A percentile compares a stretch with the other conserved stretches of the same genome.
phyloP scores from a whole-genome alignment of 2,113 vertebrate species.

The Tautogolabrus adspersus region DNA sequence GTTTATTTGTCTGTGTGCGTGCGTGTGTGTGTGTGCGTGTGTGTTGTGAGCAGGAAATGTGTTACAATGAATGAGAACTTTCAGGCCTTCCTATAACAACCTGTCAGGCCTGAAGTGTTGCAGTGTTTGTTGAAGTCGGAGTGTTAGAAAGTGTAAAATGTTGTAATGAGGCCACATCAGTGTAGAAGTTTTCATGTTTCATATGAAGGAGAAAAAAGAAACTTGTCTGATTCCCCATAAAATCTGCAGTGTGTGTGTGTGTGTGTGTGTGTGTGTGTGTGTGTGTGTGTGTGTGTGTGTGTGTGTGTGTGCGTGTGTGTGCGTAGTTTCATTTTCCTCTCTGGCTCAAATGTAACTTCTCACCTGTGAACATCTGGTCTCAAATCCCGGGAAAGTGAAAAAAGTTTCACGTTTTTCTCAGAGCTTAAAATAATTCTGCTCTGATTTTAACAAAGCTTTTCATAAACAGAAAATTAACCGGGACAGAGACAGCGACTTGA shows the following conservation, averaged over 20 bases:
- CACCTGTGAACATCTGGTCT: too few species aligned
- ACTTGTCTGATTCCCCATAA: neutral
- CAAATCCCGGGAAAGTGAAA: too few species aligned
- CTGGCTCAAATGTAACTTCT: too few species aligned
- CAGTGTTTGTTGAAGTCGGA: conserved; percentile 18
- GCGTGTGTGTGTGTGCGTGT: conserved; percentile 5
- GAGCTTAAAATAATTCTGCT: too few species aligned
- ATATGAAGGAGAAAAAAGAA: neutral
- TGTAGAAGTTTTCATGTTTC: conserved; percentile 2
- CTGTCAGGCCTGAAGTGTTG: conserved; percentile 5
- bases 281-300: too few species aligned
- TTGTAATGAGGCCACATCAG: conserved; percentile 22
- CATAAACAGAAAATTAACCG: too few species aligned
- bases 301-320: too few species aligned
- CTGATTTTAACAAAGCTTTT: too few species aligned
- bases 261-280: too few species aligned
- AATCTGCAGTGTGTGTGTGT: conserved; percentile 1
- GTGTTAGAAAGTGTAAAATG: conserved; percentile 27
- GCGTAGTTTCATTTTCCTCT: neutral
- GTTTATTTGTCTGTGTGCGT: conserved; percentile 65
- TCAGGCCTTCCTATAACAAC: conserved; percentile 32
- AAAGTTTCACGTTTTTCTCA: too few species aligned
- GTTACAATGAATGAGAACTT: conserved; percentile 56
- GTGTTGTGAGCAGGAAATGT: conserved; percentile 62
- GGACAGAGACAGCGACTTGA: too few species aligned